Conservation (phyloP, 2,113 vertebrate species). For the Panthera tigris region DNA sequence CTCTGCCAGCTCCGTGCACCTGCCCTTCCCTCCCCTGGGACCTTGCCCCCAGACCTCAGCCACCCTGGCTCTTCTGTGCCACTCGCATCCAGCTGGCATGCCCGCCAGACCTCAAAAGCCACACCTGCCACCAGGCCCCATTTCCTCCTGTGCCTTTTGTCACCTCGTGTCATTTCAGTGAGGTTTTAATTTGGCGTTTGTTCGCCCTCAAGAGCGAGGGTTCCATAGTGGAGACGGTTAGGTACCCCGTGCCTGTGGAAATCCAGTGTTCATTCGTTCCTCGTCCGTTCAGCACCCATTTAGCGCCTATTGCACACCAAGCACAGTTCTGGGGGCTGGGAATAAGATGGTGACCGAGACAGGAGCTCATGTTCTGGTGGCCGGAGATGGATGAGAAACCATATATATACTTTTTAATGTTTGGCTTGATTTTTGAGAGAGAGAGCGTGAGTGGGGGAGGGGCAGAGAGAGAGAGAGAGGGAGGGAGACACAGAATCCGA, state of each 20-base stretch:
- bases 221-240: neutral
- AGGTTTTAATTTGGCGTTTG: neutral
- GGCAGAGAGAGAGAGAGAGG: no score
- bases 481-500: no score
- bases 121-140: neutral
- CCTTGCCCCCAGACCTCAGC: neutral
- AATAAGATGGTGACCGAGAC: neutral
- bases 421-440: no score
- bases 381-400: neutral
- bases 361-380: neutral
- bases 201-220: neutral
- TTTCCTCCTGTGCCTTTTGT: neutral
- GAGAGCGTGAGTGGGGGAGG: no score
- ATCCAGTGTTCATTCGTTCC: neutral
- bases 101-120: neutral
- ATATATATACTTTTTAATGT: no score
- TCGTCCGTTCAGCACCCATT: neutral
- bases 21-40: neutral
- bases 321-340: neutral
- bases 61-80: neutral
- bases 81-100: neutral
- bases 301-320: fast-evolving
- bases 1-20: neutral
- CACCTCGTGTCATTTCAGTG: neutral
- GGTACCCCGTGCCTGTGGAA: neutral